phyloP scores from a whole-genome alignment of 2,113 vertebrate genomes.

The Hippoglossus stenolepis region DNA sequence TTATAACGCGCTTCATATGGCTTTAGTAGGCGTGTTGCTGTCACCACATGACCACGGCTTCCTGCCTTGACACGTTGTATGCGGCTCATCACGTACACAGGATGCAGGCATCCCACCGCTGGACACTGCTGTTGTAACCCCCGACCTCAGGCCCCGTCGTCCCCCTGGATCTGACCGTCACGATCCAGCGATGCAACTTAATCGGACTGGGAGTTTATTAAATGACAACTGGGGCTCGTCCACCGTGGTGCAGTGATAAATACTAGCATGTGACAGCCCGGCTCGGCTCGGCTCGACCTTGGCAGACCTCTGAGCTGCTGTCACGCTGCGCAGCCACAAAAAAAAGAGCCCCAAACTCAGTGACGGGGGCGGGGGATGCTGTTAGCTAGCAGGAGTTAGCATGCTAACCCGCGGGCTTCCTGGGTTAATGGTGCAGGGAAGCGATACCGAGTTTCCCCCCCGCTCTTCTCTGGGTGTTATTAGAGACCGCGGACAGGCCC shows the following conservation, averaged over 20 bases:
- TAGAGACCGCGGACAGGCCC: not conserved
- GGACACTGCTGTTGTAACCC: not conserved
- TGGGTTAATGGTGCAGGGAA: not conserved
- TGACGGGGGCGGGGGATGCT: constrained; percentile 11
- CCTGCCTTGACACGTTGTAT: constrained; percentile 51
- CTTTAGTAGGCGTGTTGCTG: not conserved
- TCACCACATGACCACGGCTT: constrained; percentile 58
- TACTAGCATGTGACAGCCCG: not conserved
- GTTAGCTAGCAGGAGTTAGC: constrained; percentile 50
- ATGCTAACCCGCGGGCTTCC: constrained; percentile 43
- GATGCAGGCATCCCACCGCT: constrained; percentile 28
- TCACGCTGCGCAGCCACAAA: not conserved
- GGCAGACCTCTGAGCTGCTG: not conserved
- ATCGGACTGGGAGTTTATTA: not conserved
- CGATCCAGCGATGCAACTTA: constrained; percentile 4
- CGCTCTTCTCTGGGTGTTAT: not conserved
- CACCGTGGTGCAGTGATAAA: not conserved
- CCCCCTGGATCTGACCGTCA: not conserved
- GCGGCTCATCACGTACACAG: constrained; percentile 75
- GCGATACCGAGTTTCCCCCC: too few species aligned
- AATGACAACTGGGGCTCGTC: not conserved
- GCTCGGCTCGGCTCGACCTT: constrained; percentile 36
- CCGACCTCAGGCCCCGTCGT: not conserved
- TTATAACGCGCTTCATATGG: not conserved
- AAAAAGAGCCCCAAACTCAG: not conserved